Base-by-base conservation (phyloP, 2,888 invertebrate species). In the Chrysotoxum bicinctum region DNA sequence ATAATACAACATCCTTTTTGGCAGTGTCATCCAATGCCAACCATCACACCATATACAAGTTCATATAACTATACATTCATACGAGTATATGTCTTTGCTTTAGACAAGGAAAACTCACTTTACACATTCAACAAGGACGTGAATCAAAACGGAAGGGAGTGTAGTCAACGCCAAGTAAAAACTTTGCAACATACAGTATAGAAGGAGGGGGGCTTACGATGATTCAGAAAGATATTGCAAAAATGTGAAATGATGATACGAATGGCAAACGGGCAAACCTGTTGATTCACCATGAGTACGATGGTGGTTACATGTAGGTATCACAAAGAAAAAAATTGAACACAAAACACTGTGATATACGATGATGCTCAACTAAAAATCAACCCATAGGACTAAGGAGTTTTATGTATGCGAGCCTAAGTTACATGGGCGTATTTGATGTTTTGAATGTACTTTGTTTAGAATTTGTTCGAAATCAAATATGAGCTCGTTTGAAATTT, bases 171-270 rank as follows among this genome's bases (percentile, higher is more conserved):
- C 30, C 72, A 68, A 58, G 52, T 70, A 58, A 76, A 68, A 76
- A 76, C 68, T 73, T 64, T 62, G 45, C 60, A 76, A 21, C 75
- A 81, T 76, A 40, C 8, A 14, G 16, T 40, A 16, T 9, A 40
- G 37, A n/a, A n/a, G 2, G 7, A 2, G 14, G 14, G 14, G 56
- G 19, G 10, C 16, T 45, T 32, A 45, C 21, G 19, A 62, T 76
- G 76, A 81, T 81, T 85, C 80, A 80, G 81, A 85, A 85, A 85
- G 85, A 81, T 77, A 85, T 81, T 73, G 32, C 66, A 66, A 66
- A 85, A 85, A 81, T 85, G 75, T 75, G 76, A 80, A 80, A 85
- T 73, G 80, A 85, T 84, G 81, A 85, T 84, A 84, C 70, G 58
- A 79, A 56, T 19, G 50, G 66, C 21, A 48, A 66, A 76, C 50